Evolutionary conservation across 2,888 invertebrate genomes (phyloP), one percentile per base, ranked within the genome.

Genomic region (Abrostola triplasia): DNA sequence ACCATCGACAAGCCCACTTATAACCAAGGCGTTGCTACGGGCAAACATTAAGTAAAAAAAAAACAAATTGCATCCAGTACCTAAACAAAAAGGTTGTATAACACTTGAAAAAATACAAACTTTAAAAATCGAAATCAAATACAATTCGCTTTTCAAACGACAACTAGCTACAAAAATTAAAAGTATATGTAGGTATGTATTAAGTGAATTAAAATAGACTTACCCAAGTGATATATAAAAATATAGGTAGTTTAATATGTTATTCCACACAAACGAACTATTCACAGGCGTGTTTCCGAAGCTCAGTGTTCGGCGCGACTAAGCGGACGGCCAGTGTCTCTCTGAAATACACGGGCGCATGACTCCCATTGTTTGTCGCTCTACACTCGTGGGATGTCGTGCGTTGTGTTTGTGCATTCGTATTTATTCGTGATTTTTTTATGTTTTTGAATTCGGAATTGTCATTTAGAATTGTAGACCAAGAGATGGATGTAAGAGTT

Each of bases 171-270:
- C 9, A 40, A 5, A 11, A 11, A 11, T 0, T 11, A 40, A 40
- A 40, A 40, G 11, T 0, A 0, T 40, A 40, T 6, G 41, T 11
- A 11, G 0, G 1, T 11, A 24, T 24, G 24, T 8, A 24, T 24
- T 24, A 24, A 9, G 40, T 40, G 10, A 9, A 40, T 9, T 35
- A 73, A 67, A 68, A 58, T 60, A 52, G 40, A 74, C 74, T 80
- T 71, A 77, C 68, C 67, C 69, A 72, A 67, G 56, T 66, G 64
- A 47, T 74, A 66, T 64, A 54, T 55, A 59, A 49, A 64, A 66
- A 55, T 72, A 59, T 67, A 69, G 68, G 69, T 66, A 57, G 63
- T 64, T 52, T 74, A 79, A 64, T 65, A 54, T 56, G 65, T 47
- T 24, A 9, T 47, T 47, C 10, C 66, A 71, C 72, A 57, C 49